Percentiles rank a stretch among this genome's conserved stretches.
Evolutionary conservation across 1,140 invertebrate species (phyloP).

Genomic region (Drosophila suzukii): DNA sequence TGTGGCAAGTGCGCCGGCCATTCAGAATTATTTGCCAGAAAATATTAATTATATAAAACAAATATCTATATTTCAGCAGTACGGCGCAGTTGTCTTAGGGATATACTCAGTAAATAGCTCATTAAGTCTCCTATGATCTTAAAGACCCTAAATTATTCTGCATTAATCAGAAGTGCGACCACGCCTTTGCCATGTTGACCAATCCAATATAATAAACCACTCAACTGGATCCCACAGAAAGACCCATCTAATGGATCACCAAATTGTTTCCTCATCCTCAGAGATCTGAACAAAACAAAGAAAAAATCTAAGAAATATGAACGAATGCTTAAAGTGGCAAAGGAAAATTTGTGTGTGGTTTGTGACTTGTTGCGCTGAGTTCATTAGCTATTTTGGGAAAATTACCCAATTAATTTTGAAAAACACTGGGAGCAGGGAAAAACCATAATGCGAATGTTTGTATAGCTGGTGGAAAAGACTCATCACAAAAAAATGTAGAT

Average conservation of each 20-base stretch:
- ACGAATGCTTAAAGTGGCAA: conserved; percentile 63
- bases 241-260: conserved; percentile 33
- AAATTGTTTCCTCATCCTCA: conserved; percentile 29
- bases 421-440: conserved; percentile 39
- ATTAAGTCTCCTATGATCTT: neutral
- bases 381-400: conserved; percentile 79
- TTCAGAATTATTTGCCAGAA: conserved; percentile 22
- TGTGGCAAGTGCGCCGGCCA: conserved; percentile 52
- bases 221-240: conserved; percentile 31
- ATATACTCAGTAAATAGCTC: conserved; percentile 5
- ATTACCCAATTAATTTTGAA: conserved; percentile 83
- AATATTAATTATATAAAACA: conserved; percentile 24
- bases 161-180: conserved; percentile 13
- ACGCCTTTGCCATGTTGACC: conserved; percentile 37
- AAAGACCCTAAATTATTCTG: conserved; percentile 2
- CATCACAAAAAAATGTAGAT: conserved; percentile 59
- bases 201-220: conserved; percentile 30
- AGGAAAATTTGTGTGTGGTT: conserved; percentile 42
- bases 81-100: conserved; percentile 33
- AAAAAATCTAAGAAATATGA: conserved; percentile 48
- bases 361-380: conserved; percentile 71
- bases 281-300: conserved; percentile 26
- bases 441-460: conserved; percentile 50
- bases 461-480: conserved; percentile 44
- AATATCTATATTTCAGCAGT: conserved; percentile 10